Evolutionary conservation across 2,113 vertebrate genomes (phyloP), one percentile per base, ranked within the genome.

Genomic region (Balaeniceps rex): DNA sequence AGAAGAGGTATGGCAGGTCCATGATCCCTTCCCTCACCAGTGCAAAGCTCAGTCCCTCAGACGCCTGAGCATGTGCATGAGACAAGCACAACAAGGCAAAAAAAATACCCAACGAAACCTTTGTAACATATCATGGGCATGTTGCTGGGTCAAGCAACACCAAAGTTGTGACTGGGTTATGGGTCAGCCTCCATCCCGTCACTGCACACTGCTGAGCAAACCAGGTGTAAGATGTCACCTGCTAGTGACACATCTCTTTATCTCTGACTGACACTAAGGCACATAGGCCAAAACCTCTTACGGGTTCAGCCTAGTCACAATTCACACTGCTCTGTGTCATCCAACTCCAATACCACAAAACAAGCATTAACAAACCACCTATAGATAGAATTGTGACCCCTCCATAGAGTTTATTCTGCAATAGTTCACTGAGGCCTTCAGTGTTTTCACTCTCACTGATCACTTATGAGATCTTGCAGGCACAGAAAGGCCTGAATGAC

Each of bases 111-210:
- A 4, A 0, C 0, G 1, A 60, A 80, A 28, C 15, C 14, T 54
- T n/a, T 68, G 25, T 22, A 17, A 25, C 2, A 1, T 7, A 4
- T 9, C 3, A 19, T 4, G 25, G 24, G 36, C 38, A n/a, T n/a
- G 87, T 8, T 38, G 36, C 72, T 25, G 60, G 13, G 19, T 49
- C 36, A 65, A 60, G 42, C 14, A 60, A 19, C 24, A 57, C 7
- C 44, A 23, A 23, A 58, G 36, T 4, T 28, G 26, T 38, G 47
- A 26, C 55, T 0, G 1, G 33, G 19, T 2, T 57, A 42, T 46
- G 15, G 14, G 21, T 49, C 66, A 77, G 8, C 7, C 11, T 44
- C 38, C 1, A 0, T 10, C 12, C 40, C 9, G 3, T 13, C 21
- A 4, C 69, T 66, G 42, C 51, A 75, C 60, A 26, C 9, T 63